phyloP scores from a whole-genome alignment of 2,888 invertebrate species.

The Choristoneura rosaceana region DNA sequence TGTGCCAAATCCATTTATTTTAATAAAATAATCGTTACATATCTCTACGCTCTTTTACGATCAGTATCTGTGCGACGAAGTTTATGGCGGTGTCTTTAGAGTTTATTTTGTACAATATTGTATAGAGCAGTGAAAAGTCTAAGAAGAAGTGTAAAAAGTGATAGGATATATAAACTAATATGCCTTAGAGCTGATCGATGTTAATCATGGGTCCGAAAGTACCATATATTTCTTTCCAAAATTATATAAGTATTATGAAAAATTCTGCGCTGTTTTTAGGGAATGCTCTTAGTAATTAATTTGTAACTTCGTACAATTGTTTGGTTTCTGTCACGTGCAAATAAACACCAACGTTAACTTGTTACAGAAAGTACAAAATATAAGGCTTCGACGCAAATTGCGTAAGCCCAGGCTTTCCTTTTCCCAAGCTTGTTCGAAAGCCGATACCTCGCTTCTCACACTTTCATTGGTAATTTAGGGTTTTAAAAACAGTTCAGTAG shows the following conservation, averaged over 20 bases:
- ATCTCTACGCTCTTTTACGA: not conserved
- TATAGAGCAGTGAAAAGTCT: too few species aligned
- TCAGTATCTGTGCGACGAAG: not conserved
- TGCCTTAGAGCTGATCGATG: too few species aligned
- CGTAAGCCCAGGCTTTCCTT: constrained; percentile 48
- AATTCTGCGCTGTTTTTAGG: not conserved
- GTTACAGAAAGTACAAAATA: constrained; percentile 56
- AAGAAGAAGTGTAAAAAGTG: too few species aligned
- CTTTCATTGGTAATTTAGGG: constrained; percentile 31
- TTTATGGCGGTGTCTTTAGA: too few species aligned
- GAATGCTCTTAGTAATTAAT: not conserved
- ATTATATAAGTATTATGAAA: not conserved
- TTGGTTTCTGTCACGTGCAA: constrained; percentile 60
- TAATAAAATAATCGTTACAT: constrained; percentile 18
- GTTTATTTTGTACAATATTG: too few species aligned
- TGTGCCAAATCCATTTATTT: constrained; percentile 18
- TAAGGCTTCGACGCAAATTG: constrained; percentile 49
- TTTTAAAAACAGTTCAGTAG: not conserved
- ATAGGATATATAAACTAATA: too few species aligned
- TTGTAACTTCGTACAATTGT: constrained; percentile 46
- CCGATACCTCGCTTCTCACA: constrained; percentile 64
- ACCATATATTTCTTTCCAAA: not conserved
- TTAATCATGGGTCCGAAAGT: too few species aligned
- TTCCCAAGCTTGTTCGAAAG: constrained; percentile 56
- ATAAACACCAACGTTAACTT: constrained; percentile 57